Base-by-base conservation (phyloP, 2,797 vertebrate genomes). In the Sciaenops ocellatus region DNA sequence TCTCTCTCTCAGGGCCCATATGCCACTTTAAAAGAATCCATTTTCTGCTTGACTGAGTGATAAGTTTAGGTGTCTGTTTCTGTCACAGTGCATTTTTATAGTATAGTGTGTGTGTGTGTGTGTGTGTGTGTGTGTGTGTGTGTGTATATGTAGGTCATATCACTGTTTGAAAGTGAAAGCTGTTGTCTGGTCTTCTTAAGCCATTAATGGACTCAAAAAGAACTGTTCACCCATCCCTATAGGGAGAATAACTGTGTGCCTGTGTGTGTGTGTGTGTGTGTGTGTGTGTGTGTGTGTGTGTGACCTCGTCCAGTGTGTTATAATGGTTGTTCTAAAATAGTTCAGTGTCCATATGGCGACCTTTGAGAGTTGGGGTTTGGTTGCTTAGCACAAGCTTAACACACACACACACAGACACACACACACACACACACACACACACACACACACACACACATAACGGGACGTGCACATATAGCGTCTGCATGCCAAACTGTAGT, bases 101-200 rank as follows among this genome's bases (percentile, higher is more conserved):
- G 52, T 68, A 4, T 28, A 1, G 52, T 69, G 5, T 18, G 16
- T n/a, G 7, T 41, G 12, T 51, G 65, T 61, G 70, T 66, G 69
- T 46, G 52, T 52, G 26, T 48, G 34, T 69, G 68, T 61, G 41
- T 65, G 5, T 52, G 30, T 72, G 51, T 30, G 47, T 64, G 42
- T 72, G 34, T 81, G 71, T 59, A 64, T 80, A 72, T 85, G 52
- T 93, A 83, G 89, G 90, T 87, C 85, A 88, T 83, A 80, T 84
- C 67, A 41, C 28, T 82, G 88, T 88, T 74, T 86, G 69, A 83
- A 86, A 89, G 76, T 91, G 69, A 91, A 91, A 89, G 83, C 86
- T 86, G 83, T 82, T 86, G 84, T 87, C 84, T 89, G 78, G 76
- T 76, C 74, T 74, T 76, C 73, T 85, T 88, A 80, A 90, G 68